These are phyloP conservation scores for Aeoliscus strigatus DNA, from an alignment of 2,797 vertebrate genomes.

Conservation along the genomic window DNA sequence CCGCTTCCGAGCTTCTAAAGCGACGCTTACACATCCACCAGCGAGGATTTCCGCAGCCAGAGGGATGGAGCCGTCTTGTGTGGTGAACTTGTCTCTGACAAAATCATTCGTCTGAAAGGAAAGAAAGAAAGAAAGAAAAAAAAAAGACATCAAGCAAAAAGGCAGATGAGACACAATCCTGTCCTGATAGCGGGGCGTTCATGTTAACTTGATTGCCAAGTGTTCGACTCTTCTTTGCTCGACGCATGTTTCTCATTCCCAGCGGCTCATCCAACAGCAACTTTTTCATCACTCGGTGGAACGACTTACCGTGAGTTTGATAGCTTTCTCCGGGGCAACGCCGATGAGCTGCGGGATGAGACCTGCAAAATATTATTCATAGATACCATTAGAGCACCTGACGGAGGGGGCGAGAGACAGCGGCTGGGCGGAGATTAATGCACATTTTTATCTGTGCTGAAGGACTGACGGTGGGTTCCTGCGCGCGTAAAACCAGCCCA, in stretches of 20 bases:
- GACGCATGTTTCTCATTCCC: slow-evolving; percentile 53
- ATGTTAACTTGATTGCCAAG: slow-evolving; percentile 62
- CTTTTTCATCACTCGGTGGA: slow-evolving; percentile 53
- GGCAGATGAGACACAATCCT: slow-evolving; percentile 50
- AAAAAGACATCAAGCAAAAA: slow-evolving; percentile 23
- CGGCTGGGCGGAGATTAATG: slow-evolving; percentile 50
- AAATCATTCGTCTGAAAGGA: slow-evolving; percentile 90
- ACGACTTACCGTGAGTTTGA: slow-evolving; percentile 96
- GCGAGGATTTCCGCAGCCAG: slow-evolving; percentile 85
- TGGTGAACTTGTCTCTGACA: slow-evolving; percentile 94
- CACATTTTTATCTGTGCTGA: slow-evolving; percentile 39
- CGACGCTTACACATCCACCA: slow-evolving; percentile 88
- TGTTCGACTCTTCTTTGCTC: slow-evolving; percentile 23
- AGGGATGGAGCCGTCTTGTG: slow-evolving; percentile 82
- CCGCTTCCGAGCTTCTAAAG: slow-evolving; percentile 16
- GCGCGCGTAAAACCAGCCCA: slow-evolving; percentile 62
- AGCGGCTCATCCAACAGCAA: slow-evolving; percentile 40
- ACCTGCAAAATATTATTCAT: slow-evolving; percentile 84
- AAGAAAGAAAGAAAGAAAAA: slow-evolving; percentile 9
- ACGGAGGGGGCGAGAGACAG: slow-evolving; percentile 27
- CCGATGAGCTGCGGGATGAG: slow-evolving; percentile 96
- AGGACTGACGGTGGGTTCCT: slow-evolving; percentile 56
- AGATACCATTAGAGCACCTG: slow-evolving; percentile 64
- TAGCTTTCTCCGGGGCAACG: slow-evolving; percentile 97
- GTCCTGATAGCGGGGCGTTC: slow-evolving; percentile 51